phyloP scores from a whole-genome alignment of 2,888 invertebrate species.

The Lasioglossum leucozonium region DNA sequence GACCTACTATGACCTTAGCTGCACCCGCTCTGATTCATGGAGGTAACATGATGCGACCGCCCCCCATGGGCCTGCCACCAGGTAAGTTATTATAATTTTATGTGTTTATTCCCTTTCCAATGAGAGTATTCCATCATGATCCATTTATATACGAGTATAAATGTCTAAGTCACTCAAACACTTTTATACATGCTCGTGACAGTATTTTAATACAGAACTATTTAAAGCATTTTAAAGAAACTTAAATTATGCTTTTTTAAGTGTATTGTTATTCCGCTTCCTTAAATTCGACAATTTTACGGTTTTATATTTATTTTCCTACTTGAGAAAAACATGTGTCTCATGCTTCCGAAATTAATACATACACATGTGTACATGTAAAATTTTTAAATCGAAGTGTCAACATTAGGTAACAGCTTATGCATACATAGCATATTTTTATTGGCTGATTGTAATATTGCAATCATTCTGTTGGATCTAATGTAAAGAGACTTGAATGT shows the following conservation, averaged over 20 bases:
- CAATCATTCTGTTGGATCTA: constrained; percentile 19
- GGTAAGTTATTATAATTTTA: constrained; percentile 85
- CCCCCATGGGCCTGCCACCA: constrained; percentile 88
- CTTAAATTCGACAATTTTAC: constrained; percentile 28
- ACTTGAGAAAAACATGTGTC: constrained; percentile 9
- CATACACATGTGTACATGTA: constrained; percentile 17
- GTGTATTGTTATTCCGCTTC: not conserved
- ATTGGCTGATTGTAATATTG: constrained; percentile 2
- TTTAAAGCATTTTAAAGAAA: constrained; percentile 31
- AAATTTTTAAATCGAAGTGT: constrained; percentile 23
- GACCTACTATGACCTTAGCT: constrained; percentile 85
- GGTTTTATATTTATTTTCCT: constrained; percentile 29
- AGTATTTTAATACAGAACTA: constrained; percentile 37
- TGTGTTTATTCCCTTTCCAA: constrained; percentile 47
- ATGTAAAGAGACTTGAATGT: constrained; percentile 20
- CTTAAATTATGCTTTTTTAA: not conserved
- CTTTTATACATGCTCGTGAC: constrained; percentile 25
- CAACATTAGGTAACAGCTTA: constrained; percentile 25
- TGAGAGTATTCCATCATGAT: constrained; percentile 44
- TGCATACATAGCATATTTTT: constrained; percentile 13
- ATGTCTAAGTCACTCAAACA: constrained; percentile 36
- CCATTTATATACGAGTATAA: constrained; percentile 45
- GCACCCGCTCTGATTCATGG: constrained; percentile 86
- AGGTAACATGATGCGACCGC: constrained; percentile 88
- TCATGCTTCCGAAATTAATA: constrained; percentile 24